A percentile compares a stretch with the other conserved stretches of the same genome.
These are phyloP conservation scores for Neoitamus cyanurus DNA, from an alignment of 2,888 invertebrate species.

Conservation along the genomic window DNA sequence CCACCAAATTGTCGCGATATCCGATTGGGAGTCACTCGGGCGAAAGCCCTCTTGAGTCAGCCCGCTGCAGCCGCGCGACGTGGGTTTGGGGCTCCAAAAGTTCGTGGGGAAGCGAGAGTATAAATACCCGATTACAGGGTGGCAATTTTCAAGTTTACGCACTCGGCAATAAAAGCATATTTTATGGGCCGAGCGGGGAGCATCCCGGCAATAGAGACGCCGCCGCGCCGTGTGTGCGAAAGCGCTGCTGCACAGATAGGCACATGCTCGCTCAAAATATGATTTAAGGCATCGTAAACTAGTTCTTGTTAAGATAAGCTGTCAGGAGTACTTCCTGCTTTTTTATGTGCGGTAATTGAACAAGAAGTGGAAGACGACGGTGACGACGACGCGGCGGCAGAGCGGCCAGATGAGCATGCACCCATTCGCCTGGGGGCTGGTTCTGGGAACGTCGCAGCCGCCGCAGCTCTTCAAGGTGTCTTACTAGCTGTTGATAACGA, in stretches of 20 bases:
- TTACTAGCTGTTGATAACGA: background rate
- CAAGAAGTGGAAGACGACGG: background rate
- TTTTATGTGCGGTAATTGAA: conserved; percentile 26
- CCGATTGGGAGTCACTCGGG: background rate
- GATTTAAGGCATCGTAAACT: conserved; percentile 48
- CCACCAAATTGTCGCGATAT: background rate
- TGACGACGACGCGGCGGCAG: background rate
- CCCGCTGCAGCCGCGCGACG: background rate
- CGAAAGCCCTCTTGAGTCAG: background rate
- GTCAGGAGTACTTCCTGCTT: conserved; percentile 48
- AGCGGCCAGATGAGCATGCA: background rate
- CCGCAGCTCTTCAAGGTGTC: background rate
- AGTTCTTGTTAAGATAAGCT: conserved; percentile 51
- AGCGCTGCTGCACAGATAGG: background rate
- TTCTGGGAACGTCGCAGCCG: background rate
- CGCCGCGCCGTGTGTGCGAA: background rate
- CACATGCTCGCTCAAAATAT: conserved; percentile 41
- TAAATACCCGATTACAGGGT: conserved; percentile 36
- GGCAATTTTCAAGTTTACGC: conserved; percentile 47
- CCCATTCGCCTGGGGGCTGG: background rate
- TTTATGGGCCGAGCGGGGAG: background rate
- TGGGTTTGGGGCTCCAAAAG: background rate
- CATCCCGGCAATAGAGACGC: background rate
- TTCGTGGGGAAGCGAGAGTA: background rate
- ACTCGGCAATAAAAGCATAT: conserved; percentile 33